Conservation (phyloP, 1,140 invertebrate genomes). For the Pogonus chalceus region DNA sequence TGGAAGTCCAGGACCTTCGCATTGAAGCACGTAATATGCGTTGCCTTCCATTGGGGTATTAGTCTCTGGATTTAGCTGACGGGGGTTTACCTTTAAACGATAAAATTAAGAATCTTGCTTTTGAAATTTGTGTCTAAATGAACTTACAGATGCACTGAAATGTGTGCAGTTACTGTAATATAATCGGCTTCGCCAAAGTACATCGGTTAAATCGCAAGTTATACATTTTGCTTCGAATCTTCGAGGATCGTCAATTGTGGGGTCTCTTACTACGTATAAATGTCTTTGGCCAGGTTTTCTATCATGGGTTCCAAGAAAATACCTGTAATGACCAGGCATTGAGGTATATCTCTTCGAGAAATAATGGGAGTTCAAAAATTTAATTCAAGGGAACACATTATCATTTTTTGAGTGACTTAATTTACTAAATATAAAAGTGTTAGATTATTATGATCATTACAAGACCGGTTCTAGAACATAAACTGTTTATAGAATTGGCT, state of each 20-base stretch:
- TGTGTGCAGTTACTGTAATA: slow-evolving; percentile 73
- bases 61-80: not conserved
- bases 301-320: slow-evolving; percentile 56
- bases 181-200: slow-evolving; percentile 58
- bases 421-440: too few species aligned
- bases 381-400: too few species aligned
- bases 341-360: too few species aligned
- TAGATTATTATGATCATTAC: too few species aligned
- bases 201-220: slow-evolving; percentile 61
- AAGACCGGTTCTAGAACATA: too few species aligned
- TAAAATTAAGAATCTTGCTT: not conserved
- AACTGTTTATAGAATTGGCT: too few species aligned
- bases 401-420: too few species aligned
- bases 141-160: slow-evolving; percentile 58
- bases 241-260: slow-evolving; percentile 56
- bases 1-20: slow-evolving; percentile 67
- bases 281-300: slow-evolving; percentile 74
- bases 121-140: not conserved
- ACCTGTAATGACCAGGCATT: slow-evolving; percentile 36
- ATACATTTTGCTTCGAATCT: slow-evolving; percentile 66
- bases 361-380: too few species aligned
- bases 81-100: not conserved
- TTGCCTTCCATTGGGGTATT: slow-evolving; percentile 29
- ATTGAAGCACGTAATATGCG: slow-evolving; percentile 66
- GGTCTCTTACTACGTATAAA: slow-evolving; percentile 65